Conservation (phyloP, 1,140 invertebrate genomes). For the Oncopeltus fasciatus region DNA sequence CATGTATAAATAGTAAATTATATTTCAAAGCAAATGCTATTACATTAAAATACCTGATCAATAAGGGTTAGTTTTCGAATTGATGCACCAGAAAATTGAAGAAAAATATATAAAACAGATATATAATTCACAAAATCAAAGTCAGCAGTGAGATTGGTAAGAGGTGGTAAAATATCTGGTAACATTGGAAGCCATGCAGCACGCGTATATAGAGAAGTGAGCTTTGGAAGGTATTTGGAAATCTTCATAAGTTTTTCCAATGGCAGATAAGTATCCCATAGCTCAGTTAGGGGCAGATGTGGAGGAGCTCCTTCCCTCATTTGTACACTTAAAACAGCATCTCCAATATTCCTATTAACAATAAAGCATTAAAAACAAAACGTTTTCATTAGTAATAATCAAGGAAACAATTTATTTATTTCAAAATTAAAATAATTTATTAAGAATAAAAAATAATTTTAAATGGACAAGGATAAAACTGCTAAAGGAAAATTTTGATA, state of each 20-base stretch:
- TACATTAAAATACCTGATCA: conserved; percentile 22
- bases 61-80: conserved; percentile 17
- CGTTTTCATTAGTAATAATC: background rate
- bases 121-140: conserved; percentile 22
- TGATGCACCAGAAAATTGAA: conserved; percentile 13
- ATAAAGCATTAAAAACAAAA: background rate
- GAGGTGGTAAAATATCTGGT: conserved; percentile 7
- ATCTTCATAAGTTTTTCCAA: conserved; percentile 19
- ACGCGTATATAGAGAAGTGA: conserved; percentile 23
- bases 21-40: no score
- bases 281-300: conserved; percentile 20
- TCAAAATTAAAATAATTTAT: no score
- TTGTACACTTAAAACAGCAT: conserved; percentile 23
- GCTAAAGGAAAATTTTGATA: no score
- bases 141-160: conserved; percentile 23
- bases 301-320: conserved; percentile 4
- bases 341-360: conserved; percentile 24
- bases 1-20: no score
- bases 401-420: no score
- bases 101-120: conserved; percentile 12
- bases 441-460: no score
- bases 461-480: no score
- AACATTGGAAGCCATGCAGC: conserved; percentile 15
- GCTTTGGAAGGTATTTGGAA: conserved; percentile 17
- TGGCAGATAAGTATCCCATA: conserved; percentile 26